Base-by-base conservation (phyloP, 2,888 invertebrate genomes). In the Drosophila lacicola region DNA sequence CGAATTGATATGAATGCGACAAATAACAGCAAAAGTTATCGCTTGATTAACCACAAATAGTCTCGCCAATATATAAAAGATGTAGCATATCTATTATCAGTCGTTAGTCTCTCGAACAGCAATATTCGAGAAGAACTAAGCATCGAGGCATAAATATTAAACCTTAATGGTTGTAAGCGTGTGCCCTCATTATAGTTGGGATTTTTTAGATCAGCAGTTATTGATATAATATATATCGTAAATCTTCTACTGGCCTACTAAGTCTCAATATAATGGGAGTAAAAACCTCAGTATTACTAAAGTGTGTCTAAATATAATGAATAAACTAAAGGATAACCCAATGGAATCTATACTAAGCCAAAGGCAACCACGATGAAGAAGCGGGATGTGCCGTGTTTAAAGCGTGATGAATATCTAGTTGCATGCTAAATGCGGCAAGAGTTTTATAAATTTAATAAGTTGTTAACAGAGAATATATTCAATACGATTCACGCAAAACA, bases 131-230 rank as follows among this genome's bases (percentile, higher is more conserved):
- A 8, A 19, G n/a, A 46, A 19, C 9, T 37, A n/a, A 53, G 1
- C 42, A 29, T 0, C 5, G 3, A 19, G 10, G 14, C 2, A 11
- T 2, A 17, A 21, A 19, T 3, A 36, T 17, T n/a, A 13, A 3
- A n/a, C 25, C 5, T 3, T 39, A 14, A 47, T 5, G 2, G 9
- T 19, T 39, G 0, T 25, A 49, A 55, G 53, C 42, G 62, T 76
- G 80, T 90, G 86, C 88, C 79, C 81, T 78, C 83, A 90, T 90
- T 91, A 89, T 91, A 89, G 91, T 91, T 91, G 92, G 92, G 92
- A 92, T 92, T 92, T 92, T 91, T 92, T 92, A 92, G 92, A 92
- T 91, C 92, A 92, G 92, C 91, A 92, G 92, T 91, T 90, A 88
- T 85, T 82, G 77, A 82, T 74, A 70, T 69, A 55, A 60, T 37